Evolutionary conservation across 2,888 invertebrate genomes (phyloP), one percentile per base, ranked within the genome.

Genomic region (Leucozona laternaria): DNA sequence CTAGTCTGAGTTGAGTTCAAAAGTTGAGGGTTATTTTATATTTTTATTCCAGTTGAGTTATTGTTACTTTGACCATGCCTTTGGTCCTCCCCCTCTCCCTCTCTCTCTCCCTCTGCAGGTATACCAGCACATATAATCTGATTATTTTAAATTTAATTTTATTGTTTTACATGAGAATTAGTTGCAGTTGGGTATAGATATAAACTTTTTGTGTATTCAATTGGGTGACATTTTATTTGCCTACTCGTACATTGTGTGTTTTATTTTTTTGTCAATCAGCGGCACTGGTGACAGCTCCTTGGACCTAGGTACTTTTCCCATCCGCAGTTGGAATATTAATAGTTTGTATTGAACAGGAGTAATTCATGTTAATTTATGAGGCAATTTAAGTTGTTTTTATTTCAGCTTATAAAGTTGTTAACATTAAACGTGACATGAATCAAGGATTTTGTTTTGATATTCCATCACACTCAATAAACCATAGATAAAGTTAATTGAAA

Each of bases 101-200:
- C n/a, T n/a, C 71, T 83, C 77, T 72, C 64, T 34, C 50, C 57
- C 53, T 25, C 53, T 28, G 45, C 28, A 22, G 25, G 10, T 48
- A n/a, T 79, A n/a, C n/a, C n/a, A n/a, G n/a, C n/a, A n/a, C n/a
- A 4, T 25, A 31, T 31, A 78, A 82, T 78, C 34, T 68, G 78
- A 78, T 83, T 83, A 83, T 82, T 78, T 78, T 62, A 62, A 72
- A 60, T 83, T 68, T 73, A 53, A 60, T 77, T 77, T 66, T 58
- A 34, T 58, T 60, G 11, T 60, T 60, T 40, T n/a, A 40, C 22
- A 60, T 34, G 11, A 20, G 20, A 45, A 45, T 17, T 10, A 17
- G 8, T 17, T n/a, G n/a, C n/a, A n/a, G n/a, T 28, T 28, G 13
- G 37, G 11, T 37, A 37, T 37, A 7, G 2, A 37, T n/a, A n/a